Evolutionary conservation across 2,113 vertebrate genomes (phyloP), one percentile per base, ranked within the genome.

Genomic region (Ariopsis seemanni): DNA sequence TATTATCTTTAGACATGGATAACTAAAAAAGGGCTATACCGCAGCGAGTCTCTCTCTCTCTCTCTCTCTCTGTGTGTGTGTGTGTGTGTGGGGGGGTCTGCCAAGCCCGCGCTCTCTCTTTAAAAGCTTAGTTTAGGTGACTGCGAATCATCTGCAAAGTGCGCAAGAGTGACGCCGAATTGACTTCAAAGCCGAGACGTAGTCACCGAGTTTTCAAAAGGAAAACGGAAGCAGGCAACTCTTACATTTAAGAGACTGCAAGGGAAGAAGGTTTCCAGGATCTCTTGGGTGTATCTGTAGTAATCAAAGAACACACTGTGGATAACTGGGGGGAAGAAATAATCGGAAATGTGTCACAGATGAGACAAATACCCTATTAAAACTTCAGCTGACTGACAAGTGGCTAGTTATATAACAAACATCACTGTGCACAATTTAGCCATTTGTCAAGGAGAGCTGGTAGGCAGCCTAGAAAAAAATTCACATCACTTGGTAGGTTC

Each of bases 141-240:
- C 92, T 94, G 93, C 93, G 92, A 89, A 93, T 93, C 91, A 93
- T 95, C 94, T 92, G 94, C 94, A 94, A 94, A 93, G 93, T 96
- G 95, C 94, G 94, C 94, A 95, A 93, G 93, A 93, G 88, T 95
- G 95, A 95, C 94, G 95, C 94, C 94, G 88, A 88, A 86, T 88
- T 92, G 93, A 94, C 93, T 92, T 95, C 93, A 94, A 85, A 74
- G 89, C 83, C 79, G 86, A 91, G 90, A 85, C 92, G 67, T 89
- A 95, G 93, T 95, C 95, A 95, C 92, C 87, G 90, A 88, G 86
- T 86, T 87, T 83, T 90, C 82, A 88, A 90, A 88, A 88, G 67
- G 75, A 69, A 83, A 90, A 89, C 92, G 93, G 93, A 95, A 95
- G 77, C 62, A 72, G 50, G 82, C 82, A 83, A 87, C 17, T 12